phyloP scores from a whole-genome alignment of 2,797 vertebrate genomes.

The Mastacembelus armatus region DNA sequence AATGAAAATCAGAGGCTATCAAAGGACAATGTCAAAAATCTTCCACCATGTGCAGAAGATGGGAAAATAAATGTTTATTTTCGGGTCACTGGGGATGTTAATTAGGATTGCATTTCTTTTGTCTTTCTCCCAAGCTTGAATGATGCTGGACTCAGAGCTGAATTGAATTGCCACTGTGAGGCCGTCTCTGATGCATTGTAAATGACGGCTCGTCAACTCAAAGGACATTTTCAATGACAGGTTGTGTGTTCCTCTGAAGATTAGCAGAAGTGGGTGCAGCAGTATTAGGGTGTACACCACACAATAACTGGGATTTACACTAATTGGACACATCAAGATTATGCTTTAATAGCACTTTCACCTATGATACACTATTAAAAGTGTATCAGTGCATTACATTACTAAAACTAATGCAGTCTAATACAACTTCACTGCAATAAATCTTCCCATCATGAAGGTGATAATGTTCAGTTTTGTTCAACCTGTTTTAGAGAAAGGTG shows the following conservation, averaged over 20 bases:
- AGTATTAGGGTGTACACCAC: conserved; percentile 15
- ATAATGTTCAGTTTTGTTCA: too few species aligned
- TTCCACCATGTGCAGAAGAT: conserved; percentile 71
- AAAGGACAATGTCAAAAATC: conserved; percentile 80
- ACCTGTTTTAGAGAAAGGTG: too few species aligned
- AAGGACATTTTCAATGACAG: conserved; percentile 86
- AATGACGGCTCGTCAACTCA: conserved; percentile 83
- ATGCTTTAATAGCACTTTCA: conserved; percentile 40
- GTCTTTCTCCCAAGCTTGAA: conserved; percentile 76
- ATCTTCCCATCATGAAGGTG: too few species aligned
- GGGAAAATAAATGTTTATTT: conserved; percentile 85
- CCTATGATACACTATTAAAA: conserved; percentile 19
- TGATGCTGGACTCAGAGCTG: conserved; percentile 66
- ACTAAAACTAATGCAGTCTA: too few species aligned
- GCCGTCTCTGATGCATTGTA: conserved; percentile 82
- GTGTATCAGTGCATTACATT: conserved; percentile 13
- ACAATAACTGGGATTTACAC: conserved; percentile 43
- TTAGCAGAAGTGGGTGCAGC: too few species aligned
- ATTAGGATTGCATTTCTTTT: conserved; percentile 85
- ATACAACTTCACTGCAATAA: too few species aligned
- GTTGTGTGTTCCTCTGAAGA: conserved; percentile 63
- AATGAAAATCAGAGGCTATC: conserved; percentile 82
- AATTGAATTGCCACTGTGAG: conserved; percentile 77
- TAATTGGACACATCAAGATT: conserved; percentile 50
- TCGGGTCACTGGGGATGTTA: conserved; percentile 91